Percentiles rank a stretch among this genome's conserved stretches.
phyloP scores from a whole-genome alignment of 2,113 vertebrate genomes.

The Sprattus sprattus region DNA sequence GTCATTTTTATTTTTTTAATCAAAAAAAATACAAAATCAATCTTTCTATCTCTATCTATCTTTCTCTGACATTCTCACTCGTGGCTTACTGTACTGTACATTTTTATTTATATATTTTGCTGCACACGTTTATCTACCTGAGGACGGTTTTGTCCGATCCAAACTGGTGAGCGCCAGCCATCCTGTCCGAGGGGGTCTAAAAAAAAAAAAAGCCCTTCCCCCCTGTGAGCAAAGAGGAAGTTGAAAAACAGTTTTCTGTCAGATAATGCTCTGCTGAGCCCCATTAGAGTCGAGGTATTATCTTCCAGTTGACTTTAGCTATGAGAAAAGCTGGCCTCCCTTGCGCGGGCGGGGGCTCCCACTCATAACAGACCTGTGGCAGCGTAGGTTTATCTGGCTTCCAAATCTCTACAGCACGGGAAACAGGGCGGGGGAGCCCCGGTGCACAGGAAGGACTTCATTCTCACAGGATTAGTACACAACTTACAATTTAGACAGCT shows the following conservation, averaged over 20 bases:
- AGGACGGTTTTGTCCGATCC: constrained; percentile 24
- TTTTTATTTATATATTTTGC: neutral
- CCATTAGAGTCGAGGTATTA: constrained; percentile 72
- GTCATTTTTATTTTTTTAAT: neutral
- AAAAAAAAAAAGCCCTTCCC: constrained; percentile 52
- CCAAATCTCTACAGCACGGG: constrained; percentile 70
- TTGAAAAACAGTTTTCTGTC: constrained; percentile 57
- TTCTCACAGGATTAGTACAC: constrained; percentile 69
- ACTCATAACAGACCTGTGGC: constrained; percentile 76
- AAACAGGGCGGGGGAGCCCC: constrained; percentile 60
- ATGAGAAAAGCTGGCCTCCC: constrained; percentile 64
- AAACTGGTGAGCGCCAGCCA: constrained; percentile 42
- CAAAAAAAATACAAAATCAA: constrained; percentile 35
- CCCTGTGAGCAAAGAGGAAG: constrained; percentile 67
- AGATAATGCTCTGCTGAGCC: constrained; percentile 70
- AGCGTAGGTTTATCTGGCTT: constrained; percentile 70
- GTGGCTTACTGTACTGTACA: neutral
- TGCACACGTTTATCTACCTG: neutral
- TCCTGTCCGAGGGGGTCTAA: constrained; percentile 46
- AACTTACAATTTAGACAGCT: constrained; percentile 70
- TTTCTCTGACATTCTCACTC: neutral
- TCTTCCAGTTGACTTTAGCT: constrained; percentile 70
- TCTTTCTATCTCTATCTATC: neutral
- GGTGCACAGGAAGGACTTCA: constrained; percentile 72
- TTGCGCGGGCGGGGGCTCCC: constrained; percentile 54